These are phyloP conservation scores for Mactra quadrangularis DNA, from an alignment of 1,140 invertebrate genomes.

Conservation along the genomic window DNA sequence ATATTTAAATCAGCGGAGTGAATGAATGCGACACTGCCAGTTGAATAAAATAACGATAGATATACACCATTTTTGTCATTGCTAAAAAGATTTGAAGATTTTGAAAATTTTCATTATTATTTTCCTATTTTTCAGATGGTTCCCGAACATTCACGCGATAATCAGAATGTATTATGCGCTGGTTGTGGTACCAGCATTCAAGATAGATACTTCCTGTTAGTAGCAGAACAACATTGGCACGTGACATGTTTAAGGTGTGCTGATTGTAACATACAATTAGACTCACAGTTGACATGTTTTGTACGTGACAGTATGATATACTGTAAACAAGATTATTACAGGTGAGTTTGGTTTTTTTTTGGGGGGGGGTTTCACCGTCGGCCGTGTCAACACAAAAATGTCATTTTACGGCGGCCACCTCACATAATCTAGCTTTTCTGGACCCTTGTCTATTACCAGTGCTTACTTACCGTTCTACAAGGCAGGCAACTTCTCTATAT, in stretches of 20 bases:
- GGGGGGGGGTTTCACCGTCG: no score
- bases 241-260: conserved; percentile 93
- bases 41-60: no score
- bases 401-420: no score
- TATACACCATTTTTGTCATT: no score
- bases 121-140: conserved; percentile 63
- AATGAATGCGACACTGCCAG: no score
- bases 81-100: no score
- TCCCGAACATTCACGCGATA: conserved; percentile 63
- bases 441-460: no score
- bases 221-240: conserved; percentile 95
- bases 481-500: no score
- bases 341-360: conserved; percentile 87
- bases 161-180: conserved; percentile 87
- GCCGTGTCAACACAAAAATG: no score
- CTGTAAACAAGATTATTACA: conserved; percentile 98
- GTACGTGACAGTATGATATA: conserved; percentile 97
- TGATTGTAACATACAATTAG: conserved; percentile 92
- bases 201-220: conserved; percentile 93
- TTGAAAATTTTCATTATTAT: not conserved
- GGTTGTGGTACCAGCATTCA: conserved; percentile 93
- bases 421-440: no score
- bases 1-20: no score
- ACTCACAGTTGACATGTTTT: conserved; percentile 96
- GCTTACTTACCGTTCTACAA: no score